These are phyloP conservation scores for Eurytoma californica DNA, from an alignment of 2,888 invertebrate species.

Conservation along the genomic window DNA sequence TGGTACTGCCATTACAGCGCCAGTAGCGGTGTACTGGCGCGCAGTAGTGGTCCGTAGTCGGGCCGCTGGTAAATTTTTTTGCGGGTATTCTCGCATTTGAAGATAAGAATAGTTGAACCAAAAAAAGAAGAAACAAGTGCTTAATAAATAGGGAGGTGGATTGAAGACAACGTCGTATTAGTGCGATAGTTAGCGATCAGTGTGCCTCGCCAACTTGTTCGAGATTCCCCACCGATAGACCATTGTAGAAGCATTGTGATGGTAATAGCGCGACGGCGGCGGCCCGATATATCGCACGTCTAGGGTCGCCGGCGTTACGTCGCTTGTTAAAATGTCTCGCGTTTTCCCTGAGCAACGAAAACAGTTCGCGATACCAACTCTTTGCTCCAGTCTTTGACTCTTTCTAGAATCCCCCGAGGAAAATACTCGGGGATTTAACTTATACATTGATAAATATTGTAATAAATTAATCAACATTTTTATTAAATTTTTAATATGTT, in stretches of 20 bases:
- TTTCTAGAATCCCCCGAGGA: background rate
- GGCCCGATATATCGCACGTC: conserved; percentile 59
- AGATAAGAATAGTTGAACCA: too few species aligned
- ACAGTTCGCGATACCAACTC: background rate
- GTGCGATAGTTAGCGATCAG: background rate
- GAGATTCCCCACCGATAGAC: conserved; percentile 66
- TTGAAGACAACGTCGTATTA: background rate
- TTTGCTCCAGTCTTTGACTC: background rate
- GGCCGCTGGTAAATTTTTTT: too few species aligned
- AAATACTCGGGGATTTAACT: too few species aligned
- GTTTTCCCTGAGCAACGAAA: background rate
- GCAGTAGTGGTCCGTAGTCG: too few species aligned
- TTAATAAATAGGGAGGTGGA: background rate
- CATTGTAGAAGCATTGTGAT: conserved; percentile 71
- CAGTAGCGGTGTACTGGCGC: too few species aligned
- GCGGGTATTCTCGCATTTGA: too few species aligned
- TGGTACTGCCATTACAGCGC: too few species aligned
- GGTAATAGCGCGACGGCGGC: conserved; percentile 65
- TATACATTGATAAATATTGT: too few species aligned
- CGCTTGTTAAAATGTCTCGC: background rate
- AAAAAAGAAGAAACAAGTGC: too few species aligned
- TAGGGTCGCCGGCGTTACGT: conserved; percentile 2
- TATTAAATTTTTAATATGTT: too few species aligned
- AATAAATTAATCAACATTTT: too few species aligned
- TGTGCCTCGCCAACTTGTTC: conserved; percentile 4